Percentiles rank a stretch among this genome's conserved stretches.
Conservation (phyloP, 2,888 invertebrate species). For the Kuschelorhynchus macadamiae region DNA sequence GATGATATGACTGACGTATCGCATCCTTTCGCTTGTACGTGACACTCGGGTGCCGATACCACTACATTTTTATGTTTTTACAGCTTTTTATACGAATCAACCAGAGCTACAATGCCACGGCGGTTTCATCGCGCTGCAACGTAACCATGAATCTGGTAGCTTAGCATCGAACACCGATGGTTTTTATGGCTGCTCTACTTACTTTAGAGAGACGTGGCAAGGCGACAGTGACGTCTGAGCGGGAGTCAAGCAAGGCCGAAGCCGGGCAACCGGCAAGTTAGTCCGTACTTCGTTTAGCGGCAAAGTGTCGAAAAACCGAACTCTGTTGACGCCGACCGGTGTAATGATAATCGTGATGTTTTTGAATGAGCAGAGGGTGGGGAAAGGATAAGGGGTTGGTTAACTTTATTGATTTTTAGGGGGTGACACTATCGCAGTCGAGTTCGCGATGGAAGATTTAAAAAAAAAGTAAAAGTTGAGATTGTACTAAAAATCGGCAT, state of each 20-base stretch:
- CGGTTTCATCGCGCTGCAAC: constrained; percentile 59
- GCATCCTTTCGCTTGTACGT: constrained; percentile 63
- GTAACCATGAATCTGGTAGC: constrained; percentile 62
- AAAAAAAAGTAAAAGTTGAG: constrained; percentile 42
- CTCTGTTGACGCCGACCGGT: constrained; percentile 57
- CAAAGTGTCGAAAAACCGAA: constrained; percentile 47
- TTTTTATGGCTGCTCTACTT: constrained; percentile 62
- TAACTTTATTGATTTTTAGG: constrained; percentile 78
- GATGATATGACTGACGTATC: neutral
- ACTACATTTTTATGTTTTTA: constrained; percentile 64
- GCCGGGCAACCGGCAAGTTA: constrained; percentile 51
- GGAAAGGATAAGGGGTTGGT: constrained; percentile 69
- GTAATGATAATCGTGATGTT: constrained; percentile 66
- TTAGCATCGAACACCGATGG: constrained; percentile 48
- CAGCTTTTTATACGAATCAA: constrained; percentile 65
- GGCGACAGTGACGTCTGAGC: constrained; percentile 62
- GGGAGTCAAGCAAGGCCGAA: constrained; percentile 52
- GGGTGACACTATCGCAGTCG: constrained; percentile 74
- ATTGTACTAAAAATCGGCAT: constrained; percentile 31
- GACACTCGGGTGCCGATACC: constrained; percentile 60
- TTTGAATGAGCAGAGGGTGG: constrained; percentile 67
- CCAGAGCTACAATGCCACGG: constrained; percentile 62
- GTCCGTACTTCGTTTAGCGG: constrained; percentile 44
- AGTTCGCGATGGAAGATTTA: constrained; percentile 65
- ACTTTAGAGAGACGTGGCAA: constrained; percentile 64